Evolutionary conservation across 2,888 invertebrate species (phyloP).

Genomic region (Odontothrips loti): DNA sequence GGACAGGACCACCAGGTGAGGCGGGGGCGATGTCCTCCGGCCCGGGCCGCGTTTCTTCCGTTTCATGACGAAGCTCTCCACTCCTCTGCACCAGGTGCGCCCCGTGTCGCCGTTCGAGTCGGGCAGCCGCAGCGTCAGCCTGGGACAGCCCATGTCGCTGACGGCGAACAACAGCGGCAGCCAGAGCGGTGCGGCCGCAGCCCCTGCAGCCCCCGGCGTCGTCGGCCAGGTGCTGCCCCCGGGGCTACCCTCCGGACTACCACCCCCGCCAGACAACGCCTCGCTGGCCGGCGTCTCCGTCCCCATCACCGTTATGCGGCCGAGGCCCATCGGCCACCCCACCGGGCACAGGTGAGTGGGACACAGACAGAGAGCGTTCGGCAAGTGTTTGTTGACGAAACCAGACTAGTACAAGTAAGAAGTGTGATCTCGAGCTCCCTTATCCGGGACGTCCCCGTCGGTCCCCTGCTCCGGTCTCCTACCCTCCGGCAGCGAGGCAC

Average conservation of each 20-base stretch:
- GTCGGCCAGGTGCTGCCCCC: neutral
- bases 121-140: neutral
- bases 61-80: neutral
- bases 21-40: neutral
- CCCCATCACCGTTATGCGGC: constrained; percentile 5
- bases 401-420: too few species aligned
- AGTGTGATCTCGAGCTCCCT: too few species aligned
- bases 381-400: too few species aligned
- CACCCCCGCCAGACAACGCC: constrained; percentile 8
- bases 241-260: neutral
- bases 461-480: too few species aligned
- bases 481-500: neutral
- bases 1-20: constrained; percentile 7
- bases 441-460: too few species aligned
- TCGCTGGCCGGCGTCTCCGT: constrained; percentile 9
- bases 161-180: neutral
- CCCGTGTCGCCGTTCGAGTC: neutral
- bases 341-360: neutral
- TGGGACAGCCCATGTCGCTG: constrained; percentile 19
- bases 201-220: neutral
- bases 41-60: neutral
- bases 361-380: too few species aligned
- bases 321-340: constrained; percentile 8
- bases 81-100: neutral
- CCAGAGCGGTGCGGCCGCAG: neutral